A percentile compares a stretch with the other conserved stretches of the same genome.
Evolutionary conservation across 2,113 vertebrate genomes (phyloP).

Genomic region (Lanius collurio): DNA sequence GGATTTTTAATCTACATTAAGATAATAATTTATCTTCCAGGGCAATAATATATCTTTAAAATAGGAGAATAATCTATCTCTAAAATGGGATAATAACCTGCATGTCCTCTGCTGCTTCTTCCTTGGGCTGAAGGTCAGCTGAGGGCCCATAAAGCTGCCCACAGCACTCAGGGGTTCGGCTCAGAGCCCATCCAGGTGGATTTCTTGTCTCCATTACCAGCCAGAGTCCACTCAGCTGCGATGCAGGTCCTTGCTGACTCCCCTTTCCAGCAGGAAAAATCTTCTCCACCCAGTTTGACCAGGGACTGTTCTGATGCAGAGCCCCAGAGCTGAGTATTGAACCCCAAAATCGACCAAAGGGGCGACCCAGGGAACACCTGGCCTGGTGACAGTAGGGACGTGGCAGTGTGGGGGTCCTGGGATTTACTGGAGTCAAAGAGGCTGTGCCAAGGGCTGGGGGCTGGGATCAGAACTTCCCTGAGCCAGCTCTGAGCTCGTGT

Average conservation of each 20-base stretch:
- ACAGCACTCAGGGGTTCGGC: rapidly evolving
- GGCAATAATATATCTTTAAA: neutral
- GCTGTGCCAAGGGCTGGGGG: neutral
- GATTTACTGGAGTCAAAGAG: neutral
- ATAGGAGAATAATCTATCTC: neutral
- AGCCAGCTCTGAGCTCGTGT: neutral
- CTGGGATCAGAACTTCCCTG: neutral
- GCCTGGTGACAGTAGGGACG: rapidly evolving
- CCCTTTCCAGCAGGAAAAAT: neutral
- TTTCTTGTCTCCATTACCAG: rapidly evolving
- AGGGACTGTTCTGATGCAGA: neutral
- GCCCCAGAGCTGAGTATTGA: neutral
- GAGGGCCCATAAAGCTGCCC: neutral
- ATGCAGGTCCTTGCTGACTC: neutral
- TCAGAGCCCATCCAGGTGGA: neutral
- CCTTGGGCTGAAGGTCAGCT: neutral
- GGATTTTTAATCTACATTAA: neutral
- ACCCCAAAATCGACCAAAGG: neutral
- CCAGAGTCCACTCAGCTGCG: neutral
- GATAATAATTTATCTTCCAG: neutral
- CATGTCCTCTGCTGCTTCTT: neutral
- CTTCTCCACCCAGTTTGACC: neutral
- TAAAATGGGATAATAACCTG: neutral
- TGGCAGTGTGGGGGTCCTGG: neutral
- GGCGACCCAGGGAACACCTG: neutral